A percentile compares a stretch with the other conserved stretches of the same genome.
phyloP scores from a whole-genome alignment of 53 echinoderm and acorn worm genomes.

The Paracentrotus lividus region DNA sequence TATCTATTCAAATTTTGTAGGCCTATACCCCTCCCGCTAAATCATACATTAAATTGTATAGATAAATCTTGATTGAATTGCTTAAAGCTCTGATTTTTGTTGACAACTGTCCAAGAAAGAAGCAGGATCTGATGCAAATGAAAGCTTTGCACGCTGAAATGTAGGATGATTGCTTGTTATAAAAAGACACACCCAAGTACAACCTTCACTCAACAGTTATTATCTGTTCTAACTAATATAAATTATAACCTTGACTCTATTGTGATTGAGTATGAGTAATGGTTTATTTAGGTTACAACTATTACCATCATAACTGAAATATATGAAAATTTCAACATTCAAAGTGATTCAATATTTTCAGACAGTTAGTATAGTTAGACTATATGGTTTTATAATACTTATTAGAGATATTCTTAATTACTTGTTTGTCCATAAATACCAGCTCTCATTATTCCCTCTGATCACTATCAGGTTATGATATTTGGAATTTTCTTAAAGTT shows the following conservation, averaged over 20 bases:
- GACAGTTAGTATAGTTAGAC: too few species aligned
- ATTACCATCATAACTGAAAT: constrained; percentile 4
- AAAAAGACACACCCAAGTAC: constrained; percentile 52
- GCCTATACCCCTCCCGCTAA: too few species aligned
- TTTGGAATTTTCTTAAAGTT: too few species aligned
- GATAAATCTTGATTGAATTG: not conserved
- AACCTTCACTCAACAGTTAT: not conserved
- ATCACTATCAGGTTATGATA: too few species aligned
- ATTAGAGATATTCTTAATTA: not conserved
- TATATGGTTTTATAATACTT: not conserved
- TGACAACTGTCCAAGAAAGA: constrained; percentile 29
- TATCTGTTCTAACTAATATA: constrained; percentile 1
- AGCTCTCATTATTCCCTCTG: too few species aligned
- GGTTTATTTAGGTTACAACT: constrained; percentile 18
- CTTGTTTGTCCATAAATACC: too few species aligned
- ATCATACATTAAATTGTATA: too few species aligned
- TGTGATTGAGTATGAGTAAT: constrained; percentile 37
- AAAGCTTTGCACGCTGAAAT: constrained; percentile 27
- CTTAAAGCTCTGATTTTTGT: not conserved
- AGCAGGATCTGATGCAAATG: not conserved
- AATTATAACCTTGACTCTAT: constrained; percentile 2
- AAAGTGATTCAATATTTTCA: not conserved
- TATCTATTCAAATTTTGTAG: too few species aligned
- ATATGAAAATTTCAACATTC: not conserved
- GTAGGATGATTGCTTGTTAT: not conserved